These are phyloP conservation scores for Pardosa pseudoannulata DNA, from an alignment of 2,888 invertebrate species.

Conservation along the genomic window DNA sequence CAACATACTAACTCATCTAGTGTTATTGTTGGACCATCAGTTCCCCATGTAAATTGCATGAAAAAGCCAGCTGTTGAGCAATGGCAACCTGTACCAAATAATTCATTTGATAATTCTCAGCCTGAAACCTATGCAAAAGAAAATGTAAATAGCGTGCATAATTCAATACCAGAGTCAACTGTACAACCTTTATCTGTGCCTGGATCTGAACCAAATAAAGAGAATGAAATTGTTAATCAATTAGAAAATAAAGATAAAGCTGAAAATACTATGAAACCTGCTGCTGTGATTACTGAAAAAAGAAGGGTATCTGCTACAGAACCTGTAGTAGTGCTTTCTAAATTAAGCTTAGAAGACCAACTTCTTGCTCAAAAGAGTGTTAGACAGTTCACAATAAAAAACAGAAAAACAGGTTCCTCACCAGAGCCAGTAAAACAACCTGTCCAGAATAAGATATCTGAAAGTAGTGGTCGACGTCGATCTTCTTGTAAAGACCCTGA, in stretches of 20 bases:
- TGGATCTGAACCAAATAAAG: conserved; percentile 7
- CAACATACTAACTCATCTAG: conserved; percentile 61
- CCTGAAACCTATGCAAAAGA: conserved; percentile 33
- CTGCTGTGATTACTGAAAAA: conserved; percentile 1
- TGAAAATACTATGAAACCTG: conserved; percentile 11
- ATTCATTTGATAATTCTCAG: conserved; percentile 24
- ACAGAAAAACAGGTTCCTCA: conserved; percentile 22
- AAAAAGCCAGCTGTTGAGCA: conserved; percentile 39
- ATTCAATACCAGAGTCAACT: not conserved
- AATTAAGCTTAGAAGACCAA: conserved; percentile 82
- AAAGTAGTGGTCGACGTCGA: conserved; percentile 21
- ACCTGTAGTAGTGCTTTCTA: conserved; percentile 82
- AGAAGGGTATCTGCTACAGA: conserved; percentile 76
- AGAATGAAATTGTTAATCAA: conserved; percentile 32
- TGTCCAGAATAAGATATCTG: conserved; percentile 38
- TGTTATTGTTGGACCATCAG: conserved; percentile 42
- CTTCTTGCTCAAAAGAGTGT: conserved; percentile 83
- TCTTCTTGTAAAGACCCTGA: conserved; percentile 21
- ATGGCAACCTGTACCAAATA: conserved; percentile 49
- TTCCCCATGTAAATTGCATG: conserved; percentile 23
- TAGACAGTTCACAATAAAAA: conserved; percentile 82
- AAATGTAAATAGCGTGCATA: conserved; percentile 37
- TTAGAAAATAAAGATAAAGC: conserved; percentile 36
- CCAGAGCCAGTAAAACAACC: conserved; percentile 32
- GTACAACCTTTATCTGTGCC: conserved; percentile 14